These are phyloP conservation scores for Mixornis gularis DNA, from an alignment of 2,113 vertebrate genomes.

Conservation along the genomic window DNA sequence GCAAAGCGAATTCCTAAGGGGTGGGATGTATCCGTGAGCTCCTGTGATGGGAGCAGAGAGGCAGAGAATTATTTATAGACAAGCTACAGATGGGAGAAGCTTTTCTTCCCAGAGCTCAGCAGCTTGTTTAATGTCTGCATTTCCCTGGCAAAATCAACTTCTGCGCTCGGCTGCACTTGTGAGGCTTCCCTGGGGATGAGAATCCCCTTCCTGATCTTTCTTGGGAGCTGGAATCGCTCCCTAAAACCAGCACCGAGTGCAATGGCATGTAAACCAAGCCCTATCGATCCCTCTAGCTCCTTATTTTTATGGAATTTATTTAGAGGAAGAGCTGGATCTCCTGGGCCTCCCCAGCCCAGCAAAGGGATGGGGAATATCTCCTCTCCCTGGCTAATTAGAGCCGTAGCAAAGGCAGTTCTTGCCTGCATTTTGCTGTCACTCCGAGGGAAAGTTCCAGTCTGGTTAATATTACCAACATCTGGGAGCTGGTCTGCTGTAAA, in stretches of 20 bases:
- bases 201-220: neutral
- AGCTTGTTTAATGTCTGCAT: neutral
- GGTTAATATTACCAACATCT: neutral
- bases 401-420: neutral
- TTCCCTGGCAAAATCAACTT: neutral
- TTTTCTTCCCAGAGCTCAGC: neutral
- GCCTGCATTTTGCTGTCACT: neutral
- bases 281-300: neutral
- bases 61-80: constrained; percentile 17
- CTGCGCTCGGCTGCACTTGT: neutral
- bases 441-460: neutral
- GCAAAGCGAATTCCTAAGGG: neutral
- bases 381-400: neutral
- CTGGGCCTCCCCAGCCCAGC: neutral
- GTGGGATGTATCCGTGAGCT: neutral
- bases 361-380: neutral
- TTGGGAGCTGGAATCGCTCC: neutral
- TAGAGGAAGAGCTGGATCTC: neutral
- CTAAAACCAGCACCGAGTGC: neutral
- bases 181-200: neutral
- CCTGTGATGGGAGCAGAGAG: neutral
- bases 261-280: neutral
- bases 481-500: neutral
- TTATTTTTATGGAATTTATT: neutral
- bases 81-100: neutral